Percentiles rank a stretch among this genome's conserved stretches.
These are phyloP conservation scores for Drosophila carrolli DNA, from an alignment of 1,140 invertebrate species.

Conservation along the genomic window DNA sequence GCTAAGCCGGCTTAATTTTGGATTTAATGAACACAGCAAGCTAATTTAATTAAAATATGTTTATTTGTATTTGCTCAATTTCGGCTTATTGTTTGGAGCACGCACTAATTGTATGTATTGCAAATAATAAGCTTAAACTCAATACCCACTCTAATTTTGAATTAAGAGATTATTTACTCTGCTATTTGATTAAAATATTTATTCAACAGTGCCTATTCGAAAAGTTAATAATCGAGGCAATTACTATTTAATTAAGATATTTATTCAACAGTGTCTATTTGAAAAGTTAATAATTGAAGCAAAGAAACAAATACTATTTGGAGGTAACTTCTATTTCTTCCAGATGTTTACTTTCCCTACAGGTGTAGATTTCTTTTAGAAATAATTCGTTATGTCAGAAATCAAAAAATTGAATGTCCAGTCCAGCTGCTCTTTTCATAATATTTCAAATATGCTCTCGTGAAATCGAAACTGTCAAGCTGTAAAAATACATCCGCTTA, in stretches of 20 bases:
- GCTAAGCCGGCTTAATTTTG: background rate
- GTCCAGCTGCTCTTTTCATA: conserved; percentile 35
- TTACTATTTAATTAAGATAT: too few relatives aligned
- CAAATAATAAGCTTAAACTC: background rate
- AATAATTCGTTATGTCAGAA: background rate
- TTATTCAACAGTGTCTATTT: too few relatives aligned
- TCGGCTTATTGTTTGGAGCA: background rate
- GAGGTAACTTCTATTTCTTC: too few relatives aligned
- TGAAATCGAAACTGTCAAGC: conserved; percentile 57
- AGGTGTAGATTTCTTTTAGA: background rate
- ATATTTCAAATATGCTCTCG: conserved; percentile 13
- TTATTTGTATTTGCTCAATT: background rate
- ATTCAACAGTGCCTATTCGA: too few relatives aligned
- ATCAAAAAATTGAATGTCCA: conserved; percentile 28
- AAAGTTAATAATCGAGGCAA: too few relatives aligned
- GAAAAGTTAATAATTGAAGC: too few relatives aligned
- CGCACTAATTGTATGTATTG: background rate
- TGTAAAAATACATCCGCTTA: conserved; percentile 40
- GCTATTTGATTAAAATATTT: too few relatives aligned
- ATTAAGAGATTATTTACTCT: too few relatives aligned
- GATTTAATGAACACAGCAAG: conserved; percentile 1
- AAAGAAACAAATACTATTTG: too few relatives aligned
- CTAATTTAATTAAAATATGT: conserved; percentile 9
- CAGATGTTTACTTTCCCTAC: background rate
- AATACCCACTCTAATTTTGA: too few relatives aligned